Conservation (phyloP, 2,113 vertebrate genomes). For the Micromys minutus region DNA sequence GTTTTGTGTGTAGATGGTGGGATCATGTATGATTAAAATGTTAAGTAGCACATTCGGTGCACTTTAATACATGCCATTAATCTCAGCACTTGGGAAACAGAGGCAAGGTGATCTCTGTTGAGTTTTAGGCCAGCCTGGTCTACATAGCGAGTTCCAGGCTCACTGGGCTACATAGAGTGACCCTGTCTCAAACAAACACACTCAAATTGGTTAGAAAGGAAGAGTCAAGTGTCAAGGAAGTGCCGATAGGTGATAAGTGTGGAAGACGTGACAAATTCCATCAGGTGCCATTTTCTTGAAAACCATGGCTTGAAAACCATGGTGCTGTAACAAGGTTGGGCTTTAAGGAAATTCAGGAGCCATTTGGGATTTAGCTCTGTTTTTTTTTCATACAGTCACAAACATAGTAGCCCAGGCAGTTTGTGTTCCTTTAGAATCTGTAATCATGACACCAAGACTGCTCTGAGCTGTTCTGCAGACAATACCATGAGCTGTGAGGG, state of each 20-base stretch:
- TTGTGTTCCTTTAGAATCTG: neutral
- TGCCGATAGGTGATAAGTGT: too few species aligned
- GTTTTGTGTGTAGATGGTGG: neutral
- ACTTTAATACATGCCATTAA: neutral
- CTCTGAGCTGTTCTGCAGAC: neutral
- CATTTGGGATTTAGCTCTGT: neutral
- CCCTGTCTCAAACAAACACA: neutral
- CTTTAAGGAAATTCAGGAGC: neutral
- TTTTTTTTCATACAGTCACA: neutral
- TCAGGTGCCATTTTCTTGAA: neutral
- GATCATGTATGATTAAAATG: neutral
- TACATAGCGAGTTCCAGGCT: neutral
- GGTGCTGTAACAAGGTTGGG: neutral
- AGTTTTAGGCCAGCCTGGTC: neutral
- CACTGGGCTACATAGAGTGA: neutral
- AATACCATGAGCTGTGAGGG: neutral
- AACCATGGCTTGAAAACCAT: neutral
- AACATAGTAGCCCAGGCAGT: neutral
- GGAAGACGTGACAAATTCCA: neutral
- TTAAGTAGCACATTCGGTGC: neutral
- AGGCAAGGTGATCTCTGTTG: neutral
- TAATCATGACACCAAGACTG: neutral
- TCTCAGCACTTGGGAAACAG: neutral
- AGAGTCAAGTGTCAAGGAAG: too few species aligned
- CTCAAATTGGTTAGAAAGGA: neutral